These are phyloP conservation scores for Dasypus novemcinctus DNA, from an alignment of 2,113 vertebrate genomes.

Conservation along the genomic window DNA sequence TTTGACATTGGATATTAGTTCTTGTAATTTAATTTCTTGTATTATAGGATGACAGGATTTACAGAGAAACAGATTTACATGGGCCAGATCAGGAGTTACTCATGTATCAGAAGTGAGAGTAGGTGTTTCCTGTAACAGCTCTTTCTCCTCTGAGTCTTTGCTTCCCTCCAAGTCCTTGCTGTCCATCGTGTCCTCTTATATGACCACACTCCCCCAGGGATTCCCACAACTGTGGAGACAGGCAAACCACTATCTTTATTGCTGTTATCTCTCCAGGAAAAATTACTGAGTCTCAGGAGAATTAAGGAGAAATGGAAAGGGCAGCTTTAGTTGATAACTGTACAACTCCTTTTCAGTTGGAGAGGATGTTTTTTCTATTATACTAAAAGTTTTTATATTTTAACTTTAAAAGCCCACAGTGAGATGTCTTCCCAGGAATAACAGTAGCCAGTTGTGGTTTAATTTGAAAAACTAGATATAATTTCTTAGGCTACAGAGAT, in stretches of 20 bases:
- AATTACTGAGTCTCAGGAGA: neutral
- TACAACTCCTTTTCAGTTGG: neutral
- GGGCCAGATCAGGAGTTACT: neutral
- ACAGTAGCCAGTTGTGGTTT: neutral
- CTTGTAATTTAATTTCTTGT: neutral
- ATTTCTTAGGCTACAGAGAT: neutral
- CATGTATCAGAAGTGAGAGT: neutral
- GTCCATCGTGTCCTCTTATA: neutral
- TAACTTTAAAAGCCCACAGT: neutral
- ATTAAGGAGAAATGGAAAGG: neutral
- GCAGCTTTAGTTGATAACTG: neutral
- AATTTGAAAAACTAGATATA: neutral
- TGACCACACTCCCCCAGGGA: neutral
- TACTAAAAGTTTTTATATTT: neutral
- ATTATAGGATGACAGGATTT: neutral
- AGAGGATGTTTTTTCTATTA: neutral
- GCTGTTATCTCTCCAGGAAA: neutral
- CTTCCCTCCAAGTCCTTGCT: neutral
- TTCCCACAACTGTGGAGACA: neutral
- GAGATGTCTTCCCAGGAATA: neutral
- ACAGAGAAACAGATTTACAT: neutral
- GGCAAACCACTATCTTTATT: neutral
- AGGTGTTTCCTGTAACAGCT: neutral
- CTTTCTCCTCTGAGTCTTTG: neutral
- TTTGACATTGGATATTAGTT: neutral